These are phyloP conservation scores for Xenopus borealis DNA, from an alignment of 2,113 vertebrate species.

Conservation along the genomic window DNA sequence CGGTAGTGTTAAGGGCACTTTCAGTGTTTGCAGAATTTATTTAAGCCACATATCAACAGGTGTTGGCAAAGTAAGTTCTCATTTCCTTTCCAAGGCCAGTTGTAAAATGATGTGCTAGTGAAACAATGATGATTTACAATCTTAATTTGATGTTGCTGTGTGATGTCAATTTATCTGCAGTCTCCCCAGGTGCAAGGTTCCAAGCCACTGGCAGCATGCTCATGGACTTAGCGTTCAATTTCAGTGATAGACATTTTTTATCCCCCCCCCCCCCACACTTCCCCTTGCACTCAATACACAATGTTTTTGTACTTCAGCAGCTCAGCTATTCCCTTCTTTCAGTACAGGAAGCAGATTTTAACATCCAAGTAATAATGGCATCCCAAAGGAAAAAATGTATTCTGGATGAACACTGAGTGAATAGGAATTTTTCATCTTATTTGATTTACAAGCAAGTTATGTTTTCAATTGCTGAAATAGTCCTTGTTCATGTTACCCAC, in stretches of 20 bases:
- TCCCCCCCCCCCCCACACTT: constrained; percentile 16
- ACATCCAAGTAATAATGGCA: constrained; percentile 59
- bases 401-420: constrained; percentile 58
- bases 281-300: constrained; percentile 38
- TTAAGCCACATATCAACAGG: constrained; percentile 49
- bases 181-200: constrained; percentile 43
- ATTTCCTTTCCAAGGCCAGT: constrained; percentile 56
- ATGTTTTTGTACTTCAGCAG: constrained; percentile 45
- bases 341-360: constrained; percentile 61
- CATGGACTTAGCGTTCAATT: constrained; percentile 40
- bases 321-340: constrained; percentile 46
- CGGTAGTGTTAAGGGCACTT: not conserved
- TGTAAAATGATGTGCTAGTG: constrained; percentile 49
- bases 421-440: constrained; percentile 54
- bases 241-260: constrained; percentile 47
- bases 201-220: constrained; percentile 42
- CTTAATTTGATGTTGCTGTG: constrained; percentile 39
- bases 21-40: constrained; percentile 10
- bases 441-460: constrained; percentile 61
- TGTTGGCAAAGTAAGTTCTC: constrained; percentile 55
- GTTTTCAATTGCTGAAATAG: constrained; percentile 55
- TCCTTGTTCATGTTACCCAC: constrained; percentile 62
- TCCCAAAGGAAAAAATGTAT: constrained; percentile 55
- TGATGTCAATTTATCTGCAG: constrained; percentile 47
- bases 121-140: constrained; percentile 50